Percentiles rank a stretch among this genome's conserved stretches.
Conservation (phyloP, 2,888 invertebrate species). For the Sepiola atlantica region DNA sequence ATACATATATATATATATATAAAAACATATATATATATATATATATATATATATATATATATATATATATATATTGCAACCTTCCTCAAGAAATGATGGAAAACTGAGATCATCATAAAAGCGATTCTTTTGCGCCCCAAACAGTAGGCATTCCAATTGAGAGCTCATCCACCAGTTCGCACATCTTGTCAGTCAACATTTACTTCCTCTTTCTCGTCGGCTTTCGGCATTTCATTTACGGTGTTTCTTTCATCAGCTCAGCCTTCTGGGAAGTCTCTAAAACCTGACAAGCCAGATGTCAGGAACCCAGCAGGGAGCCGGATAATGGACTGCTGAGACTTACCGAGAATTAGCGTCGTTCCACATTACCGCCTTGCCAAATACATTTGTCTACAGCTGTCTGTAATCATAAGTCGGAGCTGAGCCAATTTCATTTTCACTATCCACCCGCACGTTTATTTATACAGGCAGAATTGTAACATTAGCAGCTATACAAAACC, state of each 20-base stretch:
- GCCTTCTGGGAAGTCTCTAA: not conserved
- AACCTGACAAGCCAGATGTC: not conserved
- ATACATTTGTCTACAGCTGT: conserved; percentile 20
- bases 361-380: not conserved
- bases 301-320: not conserved
- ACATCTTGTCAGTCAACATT: not conserved
- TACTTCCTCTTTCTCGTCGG: not conserved
- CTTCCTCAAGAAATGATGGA: not conserved
- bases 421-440: not conserved
- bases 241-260: not conserved
- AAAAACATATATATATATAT: not conserved
- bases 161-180: not conserved
- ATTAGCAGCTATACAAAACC: not conserved
- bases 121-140: not conserved
- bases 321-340: not conserved
- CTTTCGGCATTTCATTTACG: not conserved
- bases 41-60: not conserved
- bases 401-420: not conserved
- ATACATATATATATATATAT: not conserved
- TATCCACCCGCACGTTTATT: not conserved
- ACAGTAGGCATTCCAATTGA: not conserved
- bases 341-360: not conserved
- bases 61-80: not conserved
- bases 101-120: not conserved
- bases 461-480: not conserved